Conservation (phyloP, 2,888 invertebrate genomes). For the Erebia palarica region DNA sequence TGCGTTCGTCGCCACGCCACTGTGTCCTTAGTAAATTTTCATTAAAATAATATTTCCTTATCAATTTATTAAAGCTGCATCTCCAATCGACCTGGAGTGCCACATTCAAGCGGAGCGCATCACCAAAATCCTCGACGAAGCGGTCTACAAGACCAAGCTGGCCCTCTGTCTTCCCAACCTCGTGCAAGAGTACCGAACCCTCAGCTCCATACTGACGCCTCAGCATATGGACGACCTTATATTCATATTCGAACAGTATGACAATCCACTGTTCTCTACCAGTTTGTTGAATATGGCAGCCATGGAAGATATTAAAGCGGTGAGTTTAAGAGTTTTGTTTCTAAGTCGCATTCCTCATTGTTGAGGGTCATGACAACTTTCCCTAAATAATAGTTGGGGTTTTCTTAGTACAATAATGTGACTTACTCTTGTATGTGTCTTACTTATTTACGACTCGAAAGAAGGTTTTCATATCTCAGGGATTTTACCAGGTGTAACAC, state of each 20-base stretch:
- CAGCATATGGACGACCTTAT: constrained; percentile 69
- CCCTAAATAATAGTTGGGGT: too few relatives aligned
- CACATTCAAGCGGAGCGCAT: constrained; percentile 81
- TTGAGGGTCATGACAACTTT: too few relatives aligned
- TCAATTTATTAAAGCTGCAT: constrained; percentile 50
- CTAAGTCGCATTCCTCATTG: background rate
- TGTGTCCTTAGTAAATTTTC: background rate
- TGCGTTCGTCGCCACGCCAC: background rate
- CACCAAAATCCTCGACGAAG: constrained; percentile 75
- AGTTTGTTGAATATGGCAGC: constrained; percentile 66
- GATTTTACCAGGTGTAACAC: too few relatives aligned
- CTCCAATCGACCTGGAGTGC: constrained; percentile 77
- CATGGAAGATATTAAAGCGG: constrained; percentile 68
- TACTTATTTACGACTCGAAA: too few relatives aligned
- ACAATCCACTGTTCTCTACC: constrained; percentile 64
- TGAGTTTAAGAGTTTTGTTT: constrained; percentile 46
- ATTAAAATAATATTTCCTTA: background rate
- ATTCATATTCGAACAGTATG: constrained; percentile 74
- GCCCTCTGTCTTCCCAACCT: constrained; percentile 64
- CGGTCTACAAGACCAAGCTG: constrained; percentile 74
- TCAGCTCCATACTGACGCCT: constrained; percentile 53
- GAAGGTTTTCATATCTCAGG: too few relatives aligned
- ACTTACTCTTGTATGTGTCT: too few relatives aligned
- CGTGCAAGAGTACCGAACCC: constrained; percentile 64
- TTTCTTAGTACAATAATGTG: too few relatives aligned